Evolutionary conservation across 2,797 vertebrate genomes (phyloP).

Genomic region (Diplodus sargus): DNA sequence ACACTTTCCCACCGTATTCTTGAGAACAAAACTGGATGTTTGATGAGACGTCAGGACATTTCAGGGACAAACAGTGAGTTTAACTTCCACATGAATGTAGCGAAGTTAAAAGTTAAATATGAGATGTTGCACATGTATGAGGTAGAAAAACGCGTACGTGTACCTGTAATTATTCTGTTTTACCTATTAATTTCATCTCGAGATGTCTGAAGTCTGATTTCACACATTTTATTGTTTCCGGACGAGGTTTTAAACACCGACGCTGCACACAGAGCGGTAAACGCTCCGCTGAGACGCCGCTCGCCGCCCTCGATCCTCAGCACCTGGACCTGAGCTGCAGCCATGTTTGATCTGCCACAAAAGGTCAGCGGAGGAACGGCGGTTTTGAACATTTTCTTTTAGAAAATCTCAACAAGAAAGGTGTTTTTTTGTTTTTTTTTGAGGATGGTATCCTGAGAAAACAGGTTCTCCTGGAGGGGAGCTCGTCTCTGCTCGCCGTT

Average conservation of each 20-base stretch:
- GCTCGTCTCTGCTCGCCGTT: slow-evolving; percentile 44
- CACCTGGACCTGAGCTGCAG: slow-evolving; percentile 57
- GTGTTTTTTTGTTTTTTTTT: slow-evolving; percentile 31
- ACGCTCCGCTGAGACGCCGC: background rate
- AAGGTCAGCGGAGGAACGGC: slow-evolving; percentile 56
- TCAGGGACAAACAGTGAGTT: too few species aligned
- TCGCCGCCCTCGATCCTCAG: background rate
- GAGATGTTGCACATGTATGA: too few species aligned
- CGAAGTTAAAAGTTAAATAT: too few species aligned
- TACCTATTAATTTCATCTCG: background rate
- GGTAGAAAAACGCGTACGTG: too few species aligned
- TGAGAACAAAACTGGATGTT: too few species aligned
- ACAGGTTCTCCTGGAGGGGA: slow-evolving; percentile 54
- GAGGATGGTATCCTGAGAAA: slow-evolving; percentile 50
- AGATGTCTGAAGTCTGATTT: background rate
- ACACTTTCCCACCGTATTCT: too few species aligned
- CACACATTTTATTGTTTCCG: background rate
- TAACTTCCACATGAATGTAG: too few species aligned
- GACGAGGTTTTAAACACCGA: background rate
- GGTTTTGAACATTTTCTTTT: slow-evolving; percentile 34
- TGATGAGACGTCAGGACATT: too few species aligned
- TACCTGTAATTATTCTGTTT: too few species aligned
- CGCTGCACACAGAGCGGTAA: background rate
- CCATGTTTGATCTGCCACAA: slow-evolving; percentile 62
- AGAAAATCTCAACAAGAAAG: slow-evolving; percentile 53